Conservation (phyloP, 64 coral and sea anemone species). For the Acropora tenuis region DNA sequence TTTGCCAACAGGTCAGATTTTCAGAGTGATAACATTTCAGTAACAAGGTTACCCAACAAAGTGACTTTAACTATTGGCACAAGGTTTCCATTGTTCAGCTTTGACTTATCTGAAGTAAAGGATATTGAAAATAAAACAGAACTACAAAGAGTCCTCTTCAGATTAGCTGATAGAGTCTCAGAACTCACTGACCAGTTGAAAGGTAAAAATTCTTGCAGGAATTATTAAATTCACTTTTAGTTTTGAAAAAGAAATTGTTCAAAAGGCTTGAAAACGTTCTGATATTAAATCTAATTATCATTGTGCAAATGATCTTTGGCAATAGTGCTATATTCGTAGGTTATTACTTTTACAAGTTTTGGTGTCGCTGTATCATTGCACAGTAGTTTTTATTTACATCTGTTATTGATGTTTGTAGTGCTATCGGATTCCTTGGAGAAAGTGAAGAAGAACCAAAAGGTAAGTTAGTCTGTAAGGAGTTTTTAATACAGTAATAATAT, state of each 20-base stretch:
- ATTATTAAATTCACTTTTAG: too few relatives aligned
- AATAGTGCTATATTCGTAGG: too few relatives aligned
- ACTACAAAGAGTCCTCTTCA: constrained; percentile 75
- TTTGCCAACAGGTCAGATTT: constrained; percentile 72
- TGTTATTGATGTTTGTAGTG: constrained; percentile 32
- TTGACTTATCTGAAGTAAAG: constrained; percentile 84
- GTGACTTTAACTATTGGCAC: constrained; percentile 69
- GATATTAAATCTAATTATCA: too few relatives aligned
- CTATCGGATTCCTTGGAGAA: constrained; percentile 71
- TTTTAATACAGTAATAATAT: background rate
- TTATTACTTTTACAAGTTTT: background rate
- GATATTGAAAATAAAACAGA: constrained; percentile 75
- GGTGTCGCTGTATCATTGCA: background rate
- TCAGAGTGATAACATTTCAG: constrained; percentile 46
- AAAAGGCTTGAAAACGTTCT: too few relatives aligned
- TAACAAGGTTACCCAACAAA: constrained; percentile 62
- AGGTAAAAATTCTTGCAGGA: constrained; percentile 17
- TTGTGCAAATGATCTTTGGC: too few relatives aligned
- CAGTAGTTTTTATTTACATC: background rate
- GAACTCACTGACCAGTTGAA: constrained; percentile 79
- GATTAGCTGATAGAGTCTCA: constrained; percentile 76
- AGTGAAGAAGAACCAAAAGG: constrained; percentile 81
- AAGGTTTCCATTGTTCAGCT: constrained; percentile 42
- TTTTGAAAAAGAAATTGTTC: too few relatives aligned
- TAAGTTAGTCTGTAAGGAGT: background rate